These are phyloP conservation scores for Augiades crinisus DNA, from an alignment of 2,888 invertebrate species.

Conservation along the genomic window DNA sequence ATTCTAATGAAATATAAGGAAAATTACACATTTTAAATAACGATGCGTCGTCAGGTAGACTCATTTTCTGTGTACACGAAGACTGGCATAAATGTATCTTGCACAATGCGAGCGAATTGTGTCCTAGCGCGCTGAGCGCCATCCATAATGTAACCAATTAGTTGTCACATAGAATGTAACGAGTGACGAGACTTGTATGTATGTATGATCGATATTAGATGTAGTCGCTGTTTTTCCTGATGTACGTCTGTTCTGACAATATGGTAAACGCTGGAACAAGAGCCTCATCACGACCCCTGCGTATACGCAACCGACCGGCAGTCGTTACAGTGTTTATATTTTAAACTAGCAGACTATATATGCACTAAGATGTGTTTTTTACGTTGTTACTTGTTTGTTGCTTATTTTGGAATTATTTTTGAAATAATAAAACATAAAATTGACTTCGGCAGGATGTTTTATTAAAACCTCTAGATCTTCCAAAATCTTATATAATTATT, in stretches of 20 bases:
- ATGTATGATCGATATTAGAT: conserved; percentile 20
- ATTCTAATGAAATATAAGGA: background rate
- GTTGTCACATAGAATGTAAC: conserved; percentile 8
- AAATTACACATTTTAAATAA: background rate
- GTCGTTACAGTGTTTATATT: conserved; percentile 56
- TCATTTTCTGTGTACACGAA: conserved; percentile 16
- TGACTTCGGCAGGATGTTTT: conserved; percentile 65
- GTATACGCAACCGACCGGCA: background rate
- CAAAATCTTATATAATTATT: conserved; percentile 31
- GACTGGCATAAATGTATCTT: conserved; percentile 16
- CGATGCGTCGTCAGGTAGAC: conserved; percentile 4
- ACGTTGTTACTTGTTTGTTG: conserved; percentile 80
- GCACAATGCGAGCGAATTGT: conserved; percentile 11
- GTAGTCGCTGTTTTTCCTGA: conserved; percentile 12
- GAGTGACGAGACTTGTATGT: conserved; percentile 1
- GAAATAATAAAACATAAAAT: conserved; percentile 68
- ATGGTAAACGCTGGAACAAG: background rate
- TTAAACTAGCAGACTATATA: conserved; percentile 53
- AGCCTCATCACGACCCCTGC: conserved; percentile 1
- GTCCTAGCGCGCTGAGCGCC: conserved; percentile 16
- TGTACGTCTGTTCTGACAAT: conserved; percentile 13
- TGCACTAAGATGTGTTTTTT: conserved; percentile 63
- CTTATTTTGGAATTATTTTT: conserved; percentile 79
- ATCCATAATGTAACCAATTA: conserved; percentile 3
- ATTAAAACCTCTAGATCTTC: conserved; percentile 58